Evolutionary conservation across 2,797 vertebrate species (phyloP), one percentile per base, ranked within the genome.

Genomic region (Miichthys miiuy): DNA sequence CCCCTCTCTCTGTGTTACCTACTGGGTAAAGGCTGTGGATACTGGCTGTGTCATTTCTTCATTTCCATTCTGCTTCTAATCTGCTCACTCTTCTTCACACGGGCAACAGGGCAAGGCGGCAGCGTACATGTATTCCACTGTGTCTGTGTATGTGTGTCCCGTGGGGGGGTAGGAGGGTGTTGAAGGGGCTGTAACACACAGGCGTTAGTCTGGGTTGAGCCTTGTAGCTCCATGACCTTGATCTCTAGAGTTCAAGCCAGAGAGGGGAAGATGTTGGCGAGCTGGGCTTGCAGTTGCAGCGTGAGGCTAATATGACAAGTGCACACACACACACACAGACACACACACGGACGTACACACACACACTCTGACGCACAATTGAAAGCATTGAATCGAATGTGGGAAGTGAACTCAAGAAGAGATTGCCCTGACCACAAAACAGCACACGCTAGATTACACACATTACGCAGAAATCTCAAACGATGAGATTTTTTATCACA

Each of bases 171-270:
- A 55, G 66, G 73, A 57, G 68, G 42, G 58, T 80, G 88, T 75
- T 57, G 67, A 41, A 76, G 77, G 77, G 74, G 72, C 81, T 85
- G 84, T 92, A 86, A 82, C 88, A 90, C 70, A 79, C 84, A 85
- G 81, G 84, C 75, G 80, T 90, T 75, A 88, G 87, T 84, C 81
- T 78, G 75, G 71, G 77, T 68, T 69, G 82, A 90, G 87, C 74
- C 90, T 90, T 89, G 91, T 93, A 86, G 77, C 81, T 80, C 79
- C 50, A 18, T 92, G 91, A 95, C 94, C 94, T 93, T 94, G 88
- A 86, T 90, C 83, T 83, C 74, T 66, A 87, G 88, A 88, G 92
- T 92, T 93, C 90, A 93, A 82, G 72, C 63, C 48, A 41, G 79
- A 78, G 83, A 84, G 68, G 72, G 68, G 50, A 83, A 67, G 81